These are phyloP conservation scores for Papilio gigon DNA, from an alignment of 2,888 invertebrate genomes.

Conservation along the genomic window DNA sequence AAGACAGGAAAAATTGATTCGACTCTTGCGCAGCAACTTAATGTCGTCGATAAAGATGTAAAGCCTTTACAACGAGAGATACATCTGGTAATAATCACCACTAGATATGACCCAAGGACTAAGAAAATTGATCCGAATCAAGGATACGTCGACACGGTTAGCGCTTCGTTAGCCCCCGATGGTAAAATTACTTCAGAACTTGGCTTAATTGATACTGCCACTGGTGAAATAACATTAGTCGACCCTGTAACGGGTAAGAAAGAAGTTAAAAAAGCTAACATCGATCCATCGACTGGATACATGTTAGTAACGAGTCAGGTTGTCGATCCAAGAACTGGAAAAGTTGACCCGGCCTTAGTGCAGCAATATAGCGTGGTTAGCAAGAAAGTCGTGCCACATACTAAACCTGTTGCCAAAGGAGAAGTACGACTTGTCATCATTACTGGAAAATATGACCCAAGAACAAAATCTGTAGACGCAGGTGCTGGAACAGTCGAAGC, in stretches of 20 bases:
- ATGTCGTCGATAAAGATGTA: conserved; percentile 73
- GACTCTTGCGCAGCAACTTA: conserved; percentile 81
- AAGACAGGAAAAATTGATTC: conserved; percentile 82
- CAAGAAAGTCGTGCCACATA: conserved; percentile 69
- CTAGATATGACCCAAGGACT: conserved; percentile 82
- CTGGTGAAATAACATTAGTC: conserved; percentile 78
- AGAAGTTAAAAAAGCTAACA: conserved; percentile 81
- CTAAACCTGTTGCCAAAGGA: conserved; percentile 69
- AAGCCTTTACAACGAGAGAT: conserved; percentile 77
- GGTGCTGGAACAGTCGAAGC: conserved; percentile 80
- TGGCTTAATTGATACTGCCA: conserved; percentile 84
- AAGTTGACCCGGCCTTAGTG: conserved; percentile 81
- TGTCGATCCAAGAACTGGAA: conserved; percentile 83
- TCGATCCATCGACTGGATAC: conserved; percentile 82
- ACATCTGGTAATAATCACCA: conserved; percentile 83
- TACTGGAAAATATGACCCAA: conserved; percentile 83
- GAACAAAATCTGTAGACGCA: conserved; percentile 82
- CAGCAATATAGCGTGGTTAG: conserved; percentile 78
- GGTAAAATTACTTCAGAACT: conserved; percentile 83
- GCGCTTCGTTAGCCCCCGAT: conserved; percentile 81
- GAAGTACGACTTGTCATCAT: conserved; percentile 74
- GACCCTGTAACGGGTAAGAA: conserved; percentile 77
- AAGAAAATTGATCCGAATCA: conserved; percentile 74
- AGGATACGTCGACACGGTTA: conserved; percentile 80
- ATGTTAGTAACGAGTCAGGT: conserved; percentile 82